Conservation (phyloP, 2,888 invertebrate species). For the Druceiella hillmani region DNA sequence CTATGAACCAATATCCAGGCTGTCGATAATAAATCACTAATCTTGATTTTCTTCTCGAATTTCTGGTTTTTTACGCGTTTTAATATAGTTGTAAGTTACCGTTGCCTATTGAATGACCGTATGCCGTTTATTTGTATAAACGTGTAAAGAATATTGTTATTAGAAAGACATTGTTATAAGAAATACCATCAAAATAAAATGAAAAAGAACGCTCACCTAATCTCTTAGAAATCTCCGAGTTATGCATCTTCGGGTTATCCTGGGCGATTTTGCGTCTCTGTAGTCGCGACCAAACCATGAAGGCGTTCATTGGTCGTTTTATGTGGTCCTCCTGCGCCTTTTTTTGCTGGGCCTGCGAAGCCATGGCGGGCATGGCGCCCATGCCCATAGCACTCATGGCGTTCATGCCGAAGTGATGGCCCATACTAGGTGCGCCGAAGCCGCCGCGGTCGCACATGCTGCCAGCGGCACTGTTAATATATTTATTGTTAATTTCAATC, state of each 20-base stretch:
- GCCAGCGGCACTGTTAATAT: conserved; percentile 63
- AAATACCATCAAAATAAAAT: too few species aligned
- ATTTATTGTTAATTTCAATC: too few species aligned
- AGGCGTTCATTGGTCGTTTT: conserved; percentile 97
- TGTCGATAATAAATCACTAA: too few species aligned
- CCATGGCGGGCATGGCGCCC: conserved; percentile 53
- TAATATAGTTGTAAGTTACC: too few species aligned
- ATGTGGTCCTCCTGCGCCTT: conserved; percentile 79
- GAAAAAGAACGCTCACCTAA: conserved; percentile 72
- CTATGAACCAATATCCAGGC: too few species aligned
- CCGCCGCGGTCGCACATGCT: conserved; percentile 65
- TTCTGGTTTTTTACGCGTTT: too few species aligned
- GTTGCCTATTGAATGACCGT: too few species aligned
- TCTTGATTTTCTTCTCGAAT: too few species aligned
- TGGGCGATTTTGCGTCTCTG: conserved; percentile 94
- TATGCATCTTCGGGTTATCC: conserved; percentile 98
- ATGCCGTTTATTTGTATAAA: too few species aligned
- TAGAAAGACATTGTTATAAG: too few species aligned
- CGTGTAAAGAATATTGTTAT: too few species aligned
- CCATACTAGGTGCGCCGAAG: conserved; percentile 58
- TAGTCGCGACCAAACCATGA: conserved; percentile 96
- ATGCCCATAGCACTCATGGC: conserved; percentile 50
- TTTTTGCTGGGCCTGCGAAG: conserved; percentile 47
- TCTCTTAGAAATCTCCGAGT: conserved; percentile 92
- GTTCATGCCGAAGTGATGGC: conserved; percentile 50